Conservation (phyloP, 2,888 invertebrate genomes). For the Torymus texanus region DNA sequence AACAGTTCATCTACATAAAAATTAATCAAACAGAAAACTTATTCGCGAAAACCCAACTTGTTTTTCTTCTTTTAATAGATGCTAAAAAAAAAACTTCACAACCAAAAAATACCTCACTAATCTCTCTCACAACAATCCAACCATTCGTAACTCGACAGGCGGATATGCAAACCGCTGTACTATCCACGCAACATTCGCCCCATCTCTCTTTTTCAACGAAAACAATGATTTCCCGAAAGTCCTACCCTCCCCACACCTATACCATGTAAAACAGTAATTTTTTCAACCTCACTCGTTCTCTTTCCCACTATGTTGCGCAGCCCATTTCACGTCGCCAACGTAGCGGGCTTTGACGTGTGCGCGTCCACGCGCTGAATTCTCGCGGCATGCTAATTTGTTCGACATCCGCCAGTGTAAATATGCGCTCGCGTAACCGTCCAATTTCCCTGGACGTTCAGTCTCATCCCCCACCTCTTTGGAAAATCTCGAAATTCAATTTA, state of each 20-base stretch:
- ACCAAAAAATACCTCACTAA: too few relatives aligned
- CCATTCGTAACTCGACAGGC: too few relatives aligned
- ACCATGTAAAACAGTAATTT: constrained; percentile 36
- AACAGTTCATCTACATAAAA: too few relatives aligned
- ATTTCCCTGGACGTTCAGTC: constrained; percentile 11
- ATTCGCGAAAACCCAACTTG: too few relatives aligned
- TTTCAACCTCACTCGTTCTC: neutral
- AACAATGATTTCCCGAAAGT: constrained; percentile 12
- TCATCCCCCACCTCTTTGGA: neutral
- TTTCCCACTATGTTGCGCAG: too few relatives aligned
- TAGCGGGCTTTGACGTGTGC: too few relatives aligned
- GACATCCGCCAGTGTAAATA: constrained; percentile 26
- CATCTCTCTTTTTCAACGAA: neutral
- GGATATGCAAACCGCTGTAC: too few relatives aligned
- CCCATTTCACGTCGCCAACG: too few relatives aligned
- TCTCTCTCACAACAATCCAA: too few relatives aligned
- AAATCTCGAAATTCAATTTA: constrained; percentile 54
- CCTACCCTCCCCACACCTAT: neutral
- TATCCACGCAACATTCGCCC: neutral
- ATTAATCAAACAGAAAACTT: too few relatives aligned
- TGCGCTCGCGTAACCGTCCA: constrained; percentile 22
- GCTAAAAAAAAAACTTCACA: too few relatives aligned
- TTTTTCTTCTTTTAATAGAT: too few relatives aligned
- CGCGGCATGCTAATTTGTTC: constrained; percentile 34
- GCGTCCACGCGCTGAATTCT: neutral